These are phyloP conservation scores for Corythornis cristatus DNA, from an alignment of 2,113 vertebrate genomes.

Conservation along the genomic window DNA sequence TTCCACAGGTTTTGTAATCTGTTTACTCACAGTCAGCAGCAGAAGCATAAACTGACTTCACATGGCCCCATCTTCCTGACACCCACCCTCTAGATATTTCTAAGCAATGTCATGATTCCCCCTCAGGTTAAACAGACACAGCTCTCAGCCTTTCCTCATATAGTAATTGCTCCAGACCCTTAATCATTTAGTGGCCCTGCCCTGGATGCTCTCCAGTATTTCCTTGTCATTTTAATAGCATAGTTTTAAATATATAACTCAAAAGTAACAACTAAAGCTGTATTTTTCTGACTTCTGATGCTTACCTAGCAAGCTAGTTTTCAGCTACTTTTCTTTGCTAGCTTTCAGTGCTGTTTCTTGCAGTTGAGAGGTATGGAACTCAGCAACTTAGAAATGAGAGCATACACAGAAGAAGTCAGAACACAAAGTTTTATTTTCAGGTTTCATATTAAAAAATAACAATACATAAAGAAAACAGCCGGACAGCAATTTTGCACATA, in stretches of 20 bases:
- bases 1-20: background rate
- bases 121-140: no score
- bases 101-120: no score
- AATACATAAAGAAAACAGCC: background rate
- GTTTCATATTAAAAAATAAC: background rate
- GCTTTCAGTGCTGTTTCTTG: background rate
- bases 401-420: background rate
- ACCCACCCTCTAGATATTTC: no score
- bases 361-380: background rate
- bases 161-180: no score
- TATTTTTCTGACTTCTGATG: background rate
- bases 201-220: no score
- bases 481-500: background rate
- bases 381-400: background rate
- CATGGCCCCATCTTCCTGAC: background rate
- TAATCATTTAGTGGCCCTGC: no score
- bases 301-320: background rate
- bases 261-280: background rate
- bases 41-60: background rate
- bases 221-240: background rate
- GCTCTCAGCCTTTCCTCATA: no score
- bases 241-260: background rate
- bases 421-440: conserved; percentile 22
- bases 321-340: background rate
- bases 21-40: background rate